Evolutionary conservation across 2,113 vertebrate genomes (phyloP), one percentile per base, ranked within the genome.

Genomic region (Ceyx margarethae): DNA sequence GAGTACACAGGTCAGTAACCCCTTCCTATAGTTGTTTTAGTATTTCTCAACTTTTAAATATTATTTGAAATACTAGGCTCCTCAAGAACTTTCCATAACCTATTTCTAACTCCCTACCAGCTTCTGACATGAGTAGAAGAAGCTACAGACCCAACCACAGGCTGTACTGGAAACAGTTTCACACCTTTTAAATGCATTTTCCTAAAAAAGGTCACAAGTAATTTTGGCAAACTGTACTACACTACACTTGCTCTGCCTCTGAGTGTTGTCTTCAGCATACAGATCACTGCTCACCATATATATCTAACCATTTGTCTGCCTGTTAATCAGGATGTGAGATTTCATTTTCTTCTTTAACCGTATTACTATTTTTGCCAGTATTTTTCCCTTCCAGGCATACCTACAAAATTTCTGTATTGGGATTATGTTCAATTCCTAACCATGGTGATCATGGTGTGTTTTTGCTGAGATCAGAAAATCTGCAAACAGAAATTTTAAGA

Each of bases 401-500:
- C 78, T 66, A 43, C 6, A 19, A 35, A 88, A 46, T 7, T 4
- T 43, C 83, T 60, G 48, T 60, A 53, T 58, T 15, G 71, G 81
- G 81, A 93, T 3, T 15, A 21, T 31, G 5, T 21, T 71, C 0
- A 5, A 21, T 96, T 96, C 81, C 85, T 76, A 85, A 87, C 48
- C 78, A 25, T 0, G 4, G 74, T 33, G 53, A 87, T 50, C 78
- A 25, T 0, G 4, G 74, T 33, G 53, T 67, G 76, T 10, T 86
- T 96, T 89, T 92, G 81, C 78, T 78, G 57, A 85, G 22, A 37
- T 90, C 82, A 91, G 94, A 28, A 90, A 85, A 96, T 89, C 75
- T 91, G 80, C 83, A 91, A 96, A 93, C 43, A 15, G 46, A 94
- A 92, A 68, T 67, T 6, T 6, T 4, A 66, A 69, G 66, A 22